Conservation (phyloP, 2,888 invertebrate genomes). For the Andrena hattorfiana region DNA sequence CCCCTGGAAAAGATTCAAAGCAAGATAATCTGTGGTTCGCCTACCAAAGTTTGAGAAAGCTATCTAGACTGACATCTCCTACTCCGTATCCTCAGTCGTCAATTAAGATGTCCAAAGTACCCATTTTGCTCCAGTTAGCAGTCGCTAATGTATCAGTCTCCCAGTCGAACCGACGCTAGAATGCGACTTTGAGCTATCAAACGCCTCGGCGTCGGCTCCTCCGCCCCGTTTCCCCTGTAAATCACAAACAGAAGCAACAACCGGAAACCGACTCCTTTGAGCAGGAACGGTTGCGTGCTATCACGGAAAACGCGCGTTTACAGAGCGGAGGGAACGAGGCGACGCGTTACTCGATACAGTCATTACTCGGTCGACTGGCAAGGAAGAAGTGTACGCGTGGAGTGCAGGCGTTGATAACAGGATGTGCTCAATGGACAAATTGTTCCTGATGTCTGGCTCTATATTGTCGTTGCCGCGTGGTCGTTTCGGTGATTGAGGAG, state of each 20-base stretch:
- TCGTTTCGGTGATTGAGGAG: slow-evolving; percentile 46
- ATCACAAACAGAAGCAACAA: background rate
- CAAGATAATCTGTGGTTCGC: too few relatives aligned
- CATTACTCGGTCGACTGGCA: slow-evolving; percentile 55
- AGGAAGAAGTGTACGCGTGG: slow-evolving; percentile 31
- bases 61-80: too few relatives aligned
- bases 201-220: too few relatives aligned
- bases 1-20: too few relatives aligned
- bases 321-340: background rate
- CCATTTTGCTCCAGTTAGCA: too few relatives aligned
- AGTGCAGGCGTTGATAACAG: slow-evolving; percentile 62
- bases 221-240: background rate
- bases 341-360: slow-evolving; percentile 53
- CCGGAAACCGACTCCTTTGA: background rate
- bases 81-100: too few relatives aligned
- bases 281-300: background rate
- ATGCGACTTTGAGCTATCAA: too few relatives aligned
- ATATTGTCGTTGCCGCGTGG: slow-evolving; percentile 48
- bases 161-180: background rate
- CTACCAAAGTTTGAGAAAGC: too few relatives aligned
- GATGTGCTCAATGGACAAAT: slow-evolving; percentile 69
- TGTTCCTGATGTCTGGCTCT: slow-evolving; percentile 57
- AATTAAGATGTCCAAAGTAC: too few relatives aligned
- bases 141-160: background rate
- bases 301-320: background rate